phyloP scores from a whole-genome alignment of 2,113 vertebrate genomes.

The Phalacrocorax carbo region DNA sequence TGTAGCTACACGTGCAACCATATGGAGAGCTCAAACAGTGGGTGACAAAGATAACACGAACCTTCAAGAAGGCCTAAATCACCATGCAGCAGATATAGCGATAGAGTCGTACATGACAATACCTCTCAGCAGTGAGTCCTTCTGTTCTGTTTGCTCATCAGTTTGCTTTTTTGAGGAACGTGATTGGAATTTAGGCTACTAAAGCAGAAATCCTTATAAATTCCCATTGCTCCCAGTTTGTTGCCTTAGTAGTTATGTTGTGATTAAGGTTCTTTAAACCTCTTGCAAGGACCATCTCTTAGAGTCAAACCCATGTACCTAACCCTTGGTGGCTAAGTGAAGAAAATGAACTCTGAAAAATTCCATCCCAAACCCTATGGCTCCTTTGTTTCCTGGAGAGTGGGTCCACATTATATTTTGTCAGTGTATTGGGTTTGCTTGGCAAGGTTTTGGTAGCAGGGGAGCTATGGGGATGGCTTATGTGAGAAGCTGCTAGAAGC shows the following conservation, averaged over 20 bases:
- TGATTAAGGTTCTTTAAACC: not conserved
- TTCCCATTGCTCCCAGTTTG: not conserved
- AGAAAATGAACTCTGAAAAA: not conserved
- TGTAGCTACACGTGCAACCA: not conserved
- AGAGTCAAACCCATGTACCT: not conserved
- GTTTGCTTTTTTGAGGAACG: not conserved
- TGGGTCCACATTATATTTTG: not conserved
- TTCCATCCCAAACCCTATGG: not conserved
- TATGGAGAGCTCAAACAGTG: constrained; percentile 12
- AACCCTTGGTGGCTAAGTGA: not conserved
- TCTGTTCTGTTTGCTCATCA: not conserved
- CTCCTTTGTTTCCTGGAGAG: not conserved
- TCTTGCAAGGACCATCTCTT: not conserved
- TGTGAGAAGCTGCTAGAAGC: not conserved
- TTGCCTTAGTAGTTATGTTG: not conserved
- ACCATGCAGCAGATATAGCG: not conserved
- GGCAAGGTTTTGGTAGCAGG: not conserved
- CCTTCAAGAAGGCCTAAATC: constrained; percentile 13
- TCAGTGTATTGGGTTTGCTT: not conserved
- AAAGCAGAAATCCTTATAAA: not conserved
- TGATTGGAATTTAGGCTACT: not conserved
- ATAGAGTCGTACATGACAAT: not conserved
- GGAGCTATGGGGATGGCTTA: not conserved
- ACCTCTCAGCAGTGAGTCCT: not conserved
- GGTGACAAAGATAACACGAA: constrained; percentile 25